These are phyloP conservation scores for Ranitomeya variabilis DNA, from an alignment of 2,113 vertebrate genomes.

Conservation along the genomic window DNA sequence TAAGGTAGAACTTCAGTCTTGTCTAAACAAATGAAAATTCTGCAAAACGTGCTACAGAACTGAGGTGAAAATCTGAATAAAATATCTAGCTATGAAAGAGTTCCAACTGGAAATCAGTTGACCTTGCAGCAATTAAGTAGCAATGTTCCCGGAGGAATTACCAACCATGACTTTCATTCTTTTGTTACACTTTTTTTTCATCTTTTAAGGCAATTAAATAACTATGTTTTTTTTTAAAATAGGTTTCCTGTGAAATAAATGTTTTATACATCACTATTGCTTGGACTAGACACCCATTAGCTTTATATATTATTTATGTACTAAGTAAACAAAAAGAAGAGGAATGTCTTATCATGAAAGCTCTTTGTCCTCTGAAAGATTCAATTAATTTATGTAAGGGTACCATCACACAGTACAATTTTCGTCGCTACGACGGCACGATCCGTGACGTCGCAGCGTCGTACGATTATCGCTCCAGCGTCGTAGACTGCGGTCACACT, in stretches of 20 bases:
- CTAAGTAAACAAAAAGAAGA: neutral
- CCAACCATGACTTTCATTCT: neutral
- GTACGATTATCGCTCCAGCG: too few relatives aligned
- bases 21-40: too few relatives aligned
- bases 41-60: too few relatives aligned
- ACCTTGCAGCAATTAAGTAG: neutral
- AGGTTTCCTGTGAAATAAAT: neutral
- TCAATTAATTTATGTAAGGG: slow-evolving; percentile 10
- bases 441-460: too few relatives aligned
- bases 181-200: neutral
- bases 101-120: neutral
- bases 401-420: too few relatives aligned
- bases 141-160: neutral
- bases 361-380: neutral
- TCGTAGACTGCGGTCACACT: too few relatives aligned
- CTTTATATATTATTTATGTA: neutral
- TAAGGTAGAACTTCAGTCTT: too few relatives aligned
- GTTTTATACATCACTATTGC: neutral
- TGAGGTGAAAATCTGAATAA: neutral
- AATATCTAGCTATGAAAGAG: neutral
- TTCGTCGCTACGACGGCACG: too few relatives aligned
- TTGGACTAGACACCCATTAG: neutral
- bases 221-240: neutral
- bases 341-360: neutral
- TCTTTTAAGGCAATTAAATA: too few relatives aligned